Evolutionary conservation across 1,140 invertebrate genomes (phyloP).

Genomic region (Cydia amplana): DNA sequence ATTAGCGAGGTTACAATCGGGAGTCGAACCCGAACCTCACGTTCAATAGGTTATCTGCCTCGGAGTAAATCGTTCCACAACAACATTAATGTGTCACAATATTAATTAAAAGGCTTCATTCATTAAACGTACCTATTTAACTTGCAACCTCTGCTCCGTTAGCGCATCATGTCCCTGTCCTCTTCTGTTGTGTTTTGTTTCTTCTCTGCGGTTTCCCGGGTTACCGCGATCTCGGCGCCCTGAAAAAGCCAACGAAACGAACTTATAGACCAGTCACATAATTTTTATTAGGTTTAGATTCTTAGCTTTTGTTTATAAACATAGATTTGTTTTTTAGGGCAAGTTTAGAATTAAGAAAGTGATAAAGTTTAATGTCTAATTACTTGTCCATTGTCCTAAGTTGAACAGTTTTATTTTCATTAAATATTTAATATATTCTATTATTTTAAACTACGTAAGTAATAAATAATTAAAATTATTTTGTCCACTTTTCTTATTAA

Average conservation of each 20-base stretch:
- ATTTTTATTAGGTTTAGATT: neutral
- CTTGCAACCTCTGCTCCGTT: neutral
- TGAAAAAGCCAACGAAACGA: neutral
- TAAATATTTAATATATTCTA: too few species aligned
- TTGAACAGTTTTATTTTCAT: too few species aligned
- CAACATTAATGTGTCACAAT: neutral
- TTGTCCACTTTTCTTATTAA: too few species aligned
- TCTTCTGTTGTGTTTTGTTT: neutral
- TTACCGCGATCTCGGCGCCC: neutral
- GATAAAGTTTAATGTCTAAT: too few species aligned
- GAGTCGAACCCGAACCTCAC: conserved; percentile 11
- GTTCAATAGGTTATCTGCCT: conserved; percentile 15
- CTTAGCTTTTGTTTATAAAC: neutral
- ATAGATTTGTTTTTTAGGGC: neutral
- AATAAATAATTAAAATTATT: too few species aligned
- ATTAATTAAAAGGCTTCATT: conserved; percentile 11
- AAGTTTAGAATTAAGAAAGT: neutral
- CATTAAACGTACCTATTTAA: conserved; percentile 9
- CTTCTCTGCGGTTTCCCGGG: neutral
- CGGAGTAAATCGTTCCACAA: conserved; percentile 1
- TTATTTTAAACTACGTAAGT: too few species aligned
- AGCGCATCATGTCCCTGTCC: neutral
- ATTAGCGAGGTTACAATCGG: conserved; percentile 1
- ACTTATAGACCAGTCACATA: neutral
- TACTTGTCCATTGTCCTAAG: too few species aligned